These are phyloP conservation scores for Haliaeetus leucogaster DNA, from an alignment of 2,113 vertebrate genomes.

Conservation along the genomic window DNA sequence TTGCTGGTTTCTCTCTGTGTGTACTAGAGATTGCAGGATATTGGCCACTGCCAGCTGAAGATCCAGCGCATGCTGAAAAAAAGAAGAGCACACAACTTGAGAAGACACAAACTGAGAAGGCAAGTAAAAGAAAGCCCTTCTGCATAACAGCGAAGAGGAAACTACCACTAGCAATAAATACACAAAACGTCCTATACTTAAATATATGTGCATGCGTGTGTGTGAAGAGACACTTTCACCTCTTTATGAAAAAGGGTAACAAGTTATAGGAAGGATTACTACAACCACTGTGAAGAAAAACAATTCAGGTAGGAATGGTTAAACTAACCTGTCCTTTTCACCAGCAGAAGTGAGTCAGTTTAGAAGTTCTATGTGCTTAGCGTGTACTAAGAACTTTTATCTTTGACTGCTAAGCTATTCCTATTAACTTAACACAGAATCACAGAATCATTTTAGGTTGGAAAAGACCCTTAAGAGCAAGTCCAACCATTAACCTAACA, in stretches of 20 bases:
- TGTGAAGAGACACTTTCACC: background rate
- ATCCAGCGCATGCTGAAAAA: constrained; percentile 87
- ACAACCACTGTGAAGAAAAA: background rate
- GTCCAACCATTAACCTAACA: background rate
- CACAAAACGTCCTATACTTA: background rate
- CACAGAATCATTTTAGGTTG: background rate
- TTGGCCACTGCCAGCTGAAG: constrained; percentile 94
- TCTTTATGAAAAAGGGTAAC: background rate
- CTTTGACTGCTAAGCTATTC: background rate
- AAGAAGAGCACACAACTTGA: background rate
- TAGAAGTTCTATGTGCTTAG: background rate
- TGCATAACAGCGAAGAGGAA: background rate
- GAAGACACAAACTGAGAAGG: background rate
- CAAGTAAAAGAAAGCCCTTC: background rate
- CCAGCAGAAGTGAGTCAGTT: background rate
- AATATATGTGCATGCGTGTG: accelerated
- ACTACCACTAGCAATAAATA: background rate
- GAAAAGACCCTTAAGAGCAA: background rate
- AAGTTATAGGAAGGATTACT: background rate
- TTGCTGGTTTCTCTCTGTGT: constrained; percentile 95
- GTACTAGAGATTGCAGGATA: constrained; percentile 91
- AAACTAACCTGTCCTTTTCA: background rate
- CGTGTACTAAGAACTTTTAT: background rate
- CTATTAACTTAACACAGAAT: background rate
- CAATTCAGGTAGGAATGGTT: background rate